Evolutionary conservation across 35 echinoderm and acorn worm genomes (phyloP).

Genomic region (Ophioderma brevispina): DNA sequence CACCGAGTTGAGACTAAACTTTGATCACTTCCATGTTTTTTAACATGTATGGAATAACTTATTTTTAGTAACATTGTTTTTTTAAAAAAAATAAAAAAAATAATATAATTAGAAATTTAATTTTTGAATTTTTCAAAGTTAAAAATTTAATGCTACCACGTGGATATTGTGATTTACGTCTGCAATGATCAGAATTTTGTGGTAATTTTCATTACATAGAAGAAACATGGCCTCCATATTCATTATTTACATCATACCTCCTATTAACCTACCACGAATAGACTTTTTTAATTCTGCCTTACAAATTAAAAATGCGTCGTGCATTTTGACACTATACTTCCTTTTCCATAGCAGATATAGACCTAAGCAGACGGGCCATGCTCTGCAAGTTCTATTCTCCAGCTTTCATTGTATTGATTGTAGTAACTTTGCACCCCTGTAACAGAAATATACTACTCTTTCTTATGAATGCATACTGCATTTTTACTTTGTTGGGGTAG

Average conservation of each 20-base stretch:
- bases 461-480: background rate
- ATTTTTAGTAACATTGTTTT: no score
- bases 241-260: background rate
- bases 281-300: background rate
- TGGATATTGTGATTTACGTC: background rate
- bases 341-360: background rate
- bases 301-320: background rate
- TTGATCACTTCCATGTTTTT: background rate
- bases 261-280: background rate
- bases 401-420: background rate
- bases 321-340: background rate
- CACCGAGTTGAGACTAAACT: background rate
- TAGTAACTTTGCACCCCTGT: background rate
- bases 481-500: background rate
- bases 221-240: background rate
- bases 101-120: background rate
- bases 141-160: background rate
- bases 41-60: background rate
- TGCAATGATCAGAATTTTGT: background rate
- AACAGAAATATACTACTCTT: background rate
- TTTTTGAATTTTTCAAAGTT: background rate
- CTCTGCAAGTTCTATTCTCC: background rate
- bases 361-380: background rate
- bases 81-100: background rate
- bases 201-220: background rate